These are phyloP conservation scores for Podarcis siculus DNA, from an alignment of 2,797 vertebrate species.

Conservation along the genomic window DNA sequence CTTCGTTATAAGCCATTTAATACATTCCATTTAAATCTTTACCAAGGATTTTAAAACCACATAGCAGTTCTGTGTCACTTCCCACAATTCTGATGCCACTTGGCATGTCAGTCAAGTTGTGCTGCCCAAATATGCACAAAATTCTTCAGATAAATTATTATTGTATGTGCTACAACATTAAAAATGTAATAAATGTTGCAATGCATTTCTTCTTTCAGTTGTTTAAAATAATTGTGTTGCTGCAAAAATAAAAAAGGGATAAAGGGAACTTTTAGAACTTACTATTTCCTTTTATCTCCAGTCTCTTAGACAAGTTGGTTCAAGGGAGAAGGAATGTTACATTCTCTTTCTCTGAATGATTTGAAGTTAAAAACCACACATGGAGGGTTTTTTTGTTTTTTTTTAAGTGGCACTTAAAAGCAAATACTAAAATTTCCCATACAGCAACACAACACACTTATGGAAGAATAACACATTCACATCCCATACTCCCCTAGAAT, in stretches of 20 bases:
- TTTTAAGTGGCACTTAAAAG: no score
- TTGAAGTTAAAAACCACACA: neutral
- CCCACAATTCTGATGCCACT: neutral
- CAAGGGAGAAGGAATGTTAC: neutral
- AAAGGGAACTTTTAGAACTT: neutral
- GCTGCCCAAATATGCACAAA: neutral
- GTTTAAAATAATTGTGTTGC: no score
- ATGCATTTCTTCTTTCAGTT: no score
- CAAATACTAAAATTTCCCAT: no score
- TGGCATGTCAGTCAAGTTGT: neutral
- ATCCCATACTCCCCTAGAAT: neutral
- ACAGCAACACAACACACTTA: no score
- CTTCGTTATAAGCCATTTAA: neutral
- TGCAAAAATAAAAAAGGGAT: neutral
- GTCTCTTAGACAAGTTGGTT: neutral
- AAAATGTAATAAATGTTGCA: neutral
- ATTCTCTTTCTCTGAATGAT: neutral
- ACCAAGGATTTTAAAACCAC: neutral
- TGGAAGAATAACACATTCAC: no score
- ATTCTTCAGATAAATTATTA: neutral
- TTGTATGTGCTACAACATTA: neutral
- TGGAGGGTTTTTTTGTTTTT: neutral
- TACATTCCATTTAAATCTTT: neutral
- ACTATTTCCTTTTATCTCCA: neutral
- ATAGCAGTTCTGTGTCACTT: neutral